Conservation (phyloP, 2,797 vertebrate species). For the Todus mexicanus region DNA sequence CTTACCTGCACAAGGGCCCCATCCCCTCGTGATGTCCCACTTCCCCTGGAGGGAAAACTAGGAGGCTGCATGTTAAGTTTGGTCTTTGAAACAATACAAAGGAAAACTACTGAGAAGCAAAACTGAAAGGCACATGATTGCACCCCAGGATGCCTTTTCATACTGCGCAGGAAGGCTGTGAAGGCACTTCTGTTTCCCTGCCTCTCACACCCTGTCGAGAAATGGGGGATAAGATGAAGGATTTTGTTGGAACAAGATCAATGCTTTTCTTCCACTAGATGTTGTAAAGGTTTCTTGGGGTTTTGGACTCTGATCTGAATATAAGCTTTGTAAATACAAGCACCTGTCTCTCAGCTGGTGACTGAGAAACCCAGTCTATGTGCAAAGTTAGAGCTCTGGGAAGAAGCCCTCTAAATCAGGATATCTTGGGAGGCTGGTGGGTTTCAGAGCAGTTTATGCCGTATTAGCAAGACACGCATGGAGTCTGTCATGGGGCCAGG, state of each 20-base stretch:
- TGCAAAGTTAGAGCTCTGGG: not conserved
- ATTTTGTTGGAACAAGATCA: not conserved
- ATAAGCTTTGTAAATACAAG: not conserved
- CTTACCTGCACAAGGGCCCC: not conserved
- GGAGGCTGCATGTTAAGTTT: not conserved
- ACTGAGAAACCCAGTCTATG: not conserved
- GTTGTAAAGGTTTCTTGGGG: not conserved
- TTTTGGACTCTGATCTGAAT: not conserved
- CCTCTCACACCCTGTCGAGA: not conserved
- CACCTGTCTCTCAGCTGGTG: not conserved
- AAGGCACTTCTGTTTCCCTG: not conserved
- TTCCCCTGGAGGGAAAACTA: not conserved
- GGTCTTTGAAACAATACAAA: fast-evolving
- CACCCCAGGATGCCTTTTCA: not conserved
- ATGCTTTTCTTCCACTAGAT: not conserved
- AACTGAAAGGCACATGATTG: not conserved
- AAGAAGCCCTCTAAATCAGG: not conserved
- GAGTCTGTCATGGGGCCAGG: too few species aligned
- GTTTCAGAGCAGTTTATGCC: not conserved
- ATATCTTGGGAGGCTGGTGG: not conserved
- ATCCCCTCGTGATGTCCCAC: not conserved
- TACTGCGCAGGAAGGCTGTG: not conserved
- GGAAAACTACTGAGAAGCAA: not conserved
- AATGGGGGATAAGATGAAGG: not conserved
- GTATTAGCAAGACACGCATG: not conserved